Evolutionary conservation across 2,888 invertebrate genomes (phyloP).

Genomic region (Nomada ferruginata): DNA sequence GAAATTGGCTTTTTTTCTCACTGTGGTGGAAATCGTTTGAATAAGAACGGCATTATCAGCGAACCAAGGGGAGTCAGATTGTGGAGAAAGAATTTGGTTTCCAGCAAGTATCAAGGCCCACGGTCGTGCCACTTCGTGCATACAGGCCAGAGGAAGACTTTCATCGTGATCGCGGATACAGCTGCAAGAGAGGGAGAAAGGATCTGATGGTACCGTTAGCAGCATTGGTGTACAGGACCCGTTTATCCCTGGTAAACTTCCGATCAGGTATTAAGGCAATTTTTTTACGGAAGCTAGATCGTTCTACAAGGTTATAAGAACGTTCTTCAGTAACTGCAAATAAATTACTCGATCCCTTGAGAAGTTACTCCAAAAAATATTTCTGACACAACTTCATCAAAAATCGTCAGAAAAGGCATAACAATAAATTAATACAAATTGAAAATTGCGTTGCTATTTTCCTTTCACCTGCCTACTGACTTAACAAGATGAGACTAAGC

Average conservation of each 20-base stretch:
- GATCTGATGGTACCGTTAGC: slow-evolving; percentile 58
- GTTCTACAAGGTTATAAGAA: neutral
- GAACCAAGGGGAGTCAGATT: neutral
- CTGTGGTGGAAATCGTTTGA: neutral
- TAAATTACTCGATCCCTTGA: too few relatives aligned
- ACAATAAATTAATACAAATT: too few relatives aligned
- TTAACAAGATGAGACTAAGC: too few relatives aligned
- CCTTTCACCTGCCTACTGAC: too few relatives aligned
- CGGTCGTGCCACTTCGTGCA: slow-evolving; percentile 39
- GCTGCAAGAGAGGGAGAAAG: slow-evolving; percentile 55
- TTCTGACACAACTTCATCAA: too few relatives aligned
- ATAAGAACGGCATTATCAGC: neutral
- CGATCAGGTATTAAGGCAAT: slow-evolving; percentile 32
- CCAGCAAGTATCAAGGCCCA: slow-evolving; percentile 38
- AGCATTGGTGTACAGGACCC: slow-evolving; percentile 31
- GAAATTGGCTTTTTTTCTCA: neutral
- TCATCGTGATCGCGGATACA: slow-evolving; percentile 56
- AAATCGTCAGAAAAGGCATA: too few relatives aligned
- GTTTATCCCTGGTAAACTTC: slow-evolving; percentile 52
- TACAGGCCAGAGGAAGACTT: slow-evolving; percentile 54
- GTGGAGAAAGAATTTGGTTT: slow-evolving; percentile 34
- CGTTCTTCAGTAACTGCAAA: too few relatives aligned
- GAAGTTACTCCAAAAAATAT: too few relatives aligned
- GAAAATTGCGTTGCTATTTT: too few relatives aligned
- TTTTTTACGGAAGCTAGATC: slow-evolving; percentile 5